Evolutionary conservation across 92 coral and sea anemone genomes (phyloP).

Genomic region (Nematostella vectensis): DNA sequence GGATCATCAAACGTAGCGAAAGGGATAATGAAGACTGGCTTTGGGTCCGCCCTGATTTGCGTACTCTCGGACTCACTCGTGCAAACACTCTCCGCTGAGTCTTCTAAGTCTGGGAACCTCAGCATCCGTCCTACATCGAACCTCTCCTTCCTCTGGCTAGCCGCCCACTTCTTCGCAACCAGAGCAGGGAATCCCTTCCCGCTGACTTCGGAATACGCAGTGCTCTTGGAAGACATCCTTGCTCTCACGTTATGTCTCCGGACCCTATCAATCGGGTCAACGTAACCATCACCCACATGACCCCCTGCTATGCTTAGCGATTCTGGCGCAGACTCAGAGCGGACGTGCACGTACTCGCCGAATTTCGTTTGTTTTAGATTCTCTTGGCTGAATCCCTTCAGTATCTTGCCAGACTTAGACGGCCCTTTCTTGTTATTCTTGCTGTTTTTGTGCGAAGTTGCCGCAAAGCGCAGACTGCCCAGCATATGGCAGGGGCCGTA

Average conservation of each 20-base stretch:
- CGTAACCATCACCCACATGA: constrained; percentile 11
- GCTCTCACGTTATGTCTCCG: constrained; percentile 28
- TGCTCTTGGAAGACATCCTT: constrained; percentile 12
- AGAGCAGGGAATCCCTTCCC: constrained; percentile 39
- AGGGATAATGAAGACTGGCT: constrained; percentile 61
- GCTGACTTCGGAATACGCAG: constrained; percentile 4
- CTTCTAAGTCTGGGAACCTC: background rate
- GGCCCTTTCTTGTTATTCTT: constrained; percentile 4
- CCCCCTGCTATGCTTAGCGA: constrained; percentile 49
- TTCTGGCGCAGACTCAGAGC: constrained; percentile 30
- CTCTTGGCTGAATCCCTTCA: constrained; percentile 54
- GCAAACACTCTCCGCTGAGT: background rate
- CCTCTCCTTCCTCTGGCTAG: background rate
- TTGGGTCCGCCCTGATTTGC: constrained; percentile 9
- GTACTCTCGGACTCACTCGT: background rate
- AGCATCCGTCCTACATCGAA: background rate
- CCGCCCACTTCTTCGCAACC: background rate
- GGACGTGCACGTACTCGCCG: constrained; percentile 6
- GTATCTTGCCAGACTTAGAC: constrained; percentile 30
- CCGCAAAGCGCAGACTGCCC: constrained; percentile 43
- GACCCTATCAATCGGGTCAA: constrained; percentile 46
- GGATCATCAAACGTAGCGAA: constrained; percentile 86
- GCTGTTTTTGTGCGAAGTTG: constrained; percentile 21
- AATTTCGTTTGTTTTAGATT: constrained; percentile 14
- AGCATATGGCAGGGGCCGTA: constrained; percentile 21